Evolutionary conservation across 2,888 invertebrate genomes (phyloP).

Genomic region (Nematopogon swammerdamellus): DNA sequence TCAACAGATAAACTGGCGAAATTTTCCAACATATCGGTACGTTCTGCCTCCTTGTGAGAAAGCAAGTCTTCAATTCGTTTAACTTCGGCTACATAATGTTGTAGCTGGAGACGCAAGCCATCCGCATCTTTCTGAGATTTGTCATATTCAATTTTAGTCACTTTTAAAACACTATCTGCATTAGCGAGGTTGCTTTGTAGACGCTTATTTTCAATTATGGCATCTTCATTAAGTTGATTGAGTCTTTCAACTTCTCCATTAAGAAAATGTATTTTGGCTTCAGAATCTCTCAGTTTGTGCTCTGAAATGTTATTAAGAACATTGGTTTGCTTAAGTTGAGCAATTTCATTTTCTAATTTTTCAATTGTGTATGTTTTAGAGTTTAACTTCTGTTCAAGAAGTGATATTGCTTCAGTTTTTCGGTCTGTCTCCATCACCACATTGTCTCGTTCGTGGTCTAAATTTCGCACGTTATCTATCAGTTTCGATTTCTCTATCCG

Average conservation of each 20-base stretch:
- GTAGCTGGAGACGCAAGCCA: slow-evolving; percentile 70
- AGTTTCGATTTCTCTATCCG: slow-evolving; percentile 62
- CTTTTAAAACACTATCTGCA: slow-evolving; percentile 60
- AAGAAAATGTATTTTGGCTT: slow-evolving; percentile 53
- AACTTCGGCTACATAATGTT: slow-evolving; percentile 79
- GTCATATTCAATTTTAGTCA: slow-evolving; percentile 64
- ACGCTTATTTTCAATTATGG: slow-evolving; percentile 65
- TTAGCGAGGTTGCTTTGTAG: slow-evolving; percentile 70
- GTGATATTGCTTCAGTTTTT: slow-evolving; percentile 66
- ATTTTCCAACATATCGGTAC: slow-evolving; percentile 77
- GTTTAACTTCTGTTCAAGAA: slow-evolving; percentile 63
- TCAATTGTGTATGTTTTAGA: slow-evolving; percentile 53
- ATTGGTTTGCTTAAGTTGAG: slow-evolving; percentile 54
- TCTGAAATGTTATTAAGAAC: slow-evolving; percentile 41
- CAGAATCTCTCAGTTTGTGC: slow-evolving; percentile 43
- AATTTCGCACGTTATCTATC: slow-evolving; percentile 57
- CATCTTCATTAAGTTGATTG: slow-evolving; percentile 55
- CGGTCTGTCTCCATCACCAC: slow-evolving; percentile 64
- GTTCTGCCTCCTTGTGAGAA: slow-evolving; percentile 71
- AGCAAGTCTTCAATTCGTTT: slow-evolving; percentile 75
- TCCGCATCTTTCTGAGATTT: slow-evolving; percentile 68
- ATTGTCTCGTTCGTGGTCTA: slow-evolving; percentile 72
- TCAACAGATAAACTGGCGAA: slow-evolving; percentile 75
- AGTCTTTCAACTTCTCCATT: slow-evolving; percentile 58
- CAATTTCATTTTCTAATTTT: slow-evolving; percentile 51